These are phyloP conservation scores for Dromius quadrimaculatus DNA, from an alignment of 2,888 invertebrate species.

Conservation along the genomic window DNA sequence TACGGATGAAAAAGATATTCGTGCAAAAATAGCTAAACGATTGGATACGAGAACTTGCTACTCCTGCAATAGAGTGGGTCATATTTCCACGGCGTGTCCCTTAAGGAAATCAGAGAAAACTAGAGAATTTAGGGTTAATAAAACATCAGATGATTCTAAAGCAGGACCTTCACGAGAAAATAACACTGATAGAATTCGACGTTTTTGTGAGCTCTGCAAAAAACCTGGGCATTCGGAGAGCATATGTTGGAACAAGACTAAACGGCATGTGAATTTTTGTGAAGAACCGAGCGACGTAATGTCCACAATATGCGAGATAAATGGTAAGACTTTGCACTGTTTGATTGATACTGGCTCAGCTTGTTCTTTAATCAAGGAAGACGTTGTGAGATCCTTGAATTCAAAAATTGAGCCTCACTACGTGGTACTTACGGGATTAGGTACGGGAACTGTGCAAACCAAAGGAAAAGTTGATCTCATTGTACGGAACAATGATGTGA, in stretches of 20 bases:
- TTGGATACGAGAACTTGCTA: not conserved
- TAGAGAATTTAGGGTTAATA: not conserved
- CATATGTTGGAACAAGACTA: not conserved
- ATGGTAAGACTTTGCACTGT: too few species aligned
- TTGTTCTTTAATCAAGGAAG: too few species aligned
- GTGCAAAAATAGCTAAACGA: not conserved
- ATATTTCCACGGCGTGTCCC: not conserved
- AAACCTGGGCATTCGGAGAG: constrained; percentile 1
- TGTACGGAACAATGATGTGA: too few species aligned
- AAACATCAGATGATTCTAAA: not conserved
- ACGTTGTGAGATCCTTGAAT: too few species aligned
- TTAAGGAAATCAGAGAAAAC: not conserved
- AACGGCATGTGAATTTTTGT: not conserved
- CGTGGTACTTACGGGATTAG: too few species aligned
- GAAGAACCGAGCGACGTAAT: too few species aligned
- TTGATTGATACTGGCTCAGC: too few species aligned
- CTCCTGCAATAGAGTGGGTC: constrained; percentile 1
- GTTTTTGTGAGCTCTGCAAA: not conserved
- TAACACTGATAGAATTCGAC: not conserved
- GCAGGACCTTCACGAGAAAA: not conserved
- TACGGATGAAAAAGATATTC: not conserved
- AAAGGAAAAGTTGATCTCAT: too few species aligned
- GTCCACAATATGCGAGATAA: too few species aligned
- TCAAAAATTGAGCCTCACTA: too few species aligned
- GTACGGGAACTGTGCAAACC: too few species aligned